Evolutionary conservation across 2,888 invertebrate species (phyloP), one percentile per base, ranked within the genome.

Genomic region (Dendrolimus houi): DNA sequence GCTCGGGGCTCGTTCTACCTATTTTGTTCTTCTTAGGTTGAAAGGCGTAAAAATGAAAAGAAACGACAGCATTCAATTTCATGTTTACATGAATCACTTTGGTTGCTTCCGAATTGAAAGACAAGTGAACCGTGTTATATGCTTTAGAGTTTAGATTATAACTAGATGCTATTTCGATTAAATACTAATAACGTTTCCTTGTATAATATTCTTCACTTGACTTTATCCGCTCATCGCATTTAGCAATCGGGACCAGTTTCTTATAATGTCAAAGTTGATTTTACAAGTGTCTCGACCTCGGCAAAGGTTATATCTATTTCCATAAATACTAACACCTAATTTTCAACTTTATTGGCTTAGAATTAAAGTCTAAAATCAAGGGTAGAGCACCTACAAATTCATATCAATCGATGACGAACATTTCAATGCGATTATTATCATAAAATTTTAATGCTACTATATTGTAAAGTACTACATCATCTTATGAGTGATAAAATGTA

Each of bases 191-290:
- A 12, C 47, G 12, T 47, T 47, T 47, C 47, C 47, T 47, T 55
- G 13, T 55, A 55, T 29, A 3, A 29, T 29, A 29, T 47, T 7
- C 47, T 47, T 47, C 47, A 47, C 47, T 47, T 47, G 47, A 47
- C 47, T 47, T 47, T 9, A 47, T 56, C 60, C 62, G 74, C 66
- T 74, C 73, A 63, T 59, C 57, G 17, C 53, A 65, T 75, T 75
- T 77, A 63, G 75, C 72, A 74, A 75, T 67, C 57, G 54, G 58
- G 62, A 73, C 77, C 62, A 61, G 73, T 75, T 29, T 79, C 69
- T 62, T n/a, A 61, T 68, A 83, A 84, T 83, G 82, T 80, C 82
- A 84, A 74, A 83, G 83, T 77, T 83, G 76, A 79, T 47, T 47
- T 47, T 47, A 9, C 47, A 47, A 47, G 47, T 47, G 47, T 54